These are phyloP conservation scores for Chelonus formosanus DNA, from an alignment of 2,888 invertebrate species.

Conservation along the genomic window DNA sequence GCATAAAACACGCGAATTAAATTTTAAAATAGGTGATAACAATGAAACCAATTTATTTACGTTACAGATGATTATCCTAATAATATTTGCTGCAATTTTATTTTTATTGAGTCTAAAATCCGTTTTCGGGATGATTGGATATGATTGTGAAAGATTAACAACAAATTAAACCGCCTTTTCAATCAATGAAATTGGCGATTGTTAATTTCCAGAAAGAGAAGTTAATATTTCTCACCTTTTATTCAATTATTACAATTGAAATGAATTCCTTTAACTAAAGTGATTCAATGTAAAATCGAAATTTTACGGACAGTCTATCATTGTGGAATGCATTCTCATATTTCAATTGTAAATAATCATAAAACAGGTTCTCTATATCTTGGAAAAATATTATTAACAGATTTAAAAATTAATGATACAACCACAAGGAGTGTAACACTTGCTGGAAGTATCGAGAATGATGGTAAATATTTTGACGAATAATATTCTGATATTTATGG, in stretches of 20 bases:
- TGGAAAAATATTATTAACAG: not conserved
- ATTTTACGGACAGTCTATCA: slow-evolving; percentile 30
- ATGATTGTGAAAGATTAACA: slow-evolving; percentile 26
- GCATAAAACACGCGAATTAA: not conserved
- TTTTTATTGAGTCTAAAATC: slow-evolving; percentile 10
- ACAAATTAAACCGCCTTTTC: slow-evolving; percentile 31
- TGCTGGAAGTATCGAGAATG: not conserved
- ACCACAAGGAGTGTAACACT: not conserved
- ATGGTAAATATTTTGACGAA: not conserved
- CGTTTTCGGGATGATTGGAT: slow-evolving; percentile 29
- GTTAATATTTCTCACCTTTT: not conserved
- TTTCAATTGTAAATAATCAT: slow-evolving; percentile 23
- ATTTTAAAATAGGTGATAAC: too few species aligned
- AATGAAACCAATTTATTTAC: not conserved
- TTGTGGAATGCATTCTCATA: slow-evolving; percentile 36
- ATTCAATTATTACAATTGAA: slow-evolving; percentile 31
- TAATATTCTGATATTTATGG: slow-evolving; percentile 6
- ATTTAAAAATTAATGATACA: not conserved
- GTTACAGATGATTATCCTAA: slow-evolving; percentile 8
- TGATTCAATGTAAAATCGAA: slow-evolving; percentile 33
- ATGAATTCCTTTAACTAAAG: slow-evolving; percentile 15
- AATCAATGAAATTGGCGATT: slow-evolving; percentile 15
- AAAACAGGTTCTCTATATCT: slow-evolving; percentile 2
- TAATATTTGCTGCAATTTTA: not conserved
- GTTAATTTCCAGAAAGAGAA: slow-evolving; percentile 14